phyloP scores from a whole-genome alignment of 2,888 invertebrate genomes.

The Ametastegia equiseti region DNA sequence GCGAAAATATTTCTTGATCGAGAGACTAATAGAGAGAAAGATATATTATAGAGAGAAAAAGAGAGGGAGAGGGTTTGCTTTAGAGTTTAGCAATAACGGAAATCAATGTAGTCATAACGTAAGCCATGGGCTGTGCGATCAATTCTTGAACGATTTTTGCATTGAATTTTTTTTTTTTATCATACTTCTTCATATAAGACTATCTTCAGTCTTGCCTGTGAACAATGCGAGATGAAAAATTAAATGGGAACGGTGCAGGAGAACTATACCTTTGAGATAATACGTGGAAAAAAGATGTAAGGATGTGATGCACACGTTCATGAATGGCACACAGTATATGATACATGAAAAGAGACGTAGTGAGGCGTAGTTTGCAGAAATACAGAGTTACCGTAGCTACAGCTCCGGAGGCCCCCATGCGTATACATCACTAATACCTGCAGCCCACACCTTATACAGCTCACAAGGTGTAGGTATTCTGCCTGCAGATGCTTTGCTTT shows the following conservation, averaged over 20 bases:
- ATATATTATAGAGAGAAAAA: not conserved
- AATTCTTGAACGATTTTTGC: not conserved
- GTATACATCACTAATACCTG: not conserved
- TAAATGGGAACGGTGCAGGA: not conserved
- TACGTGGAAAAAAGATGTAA: not conserved
- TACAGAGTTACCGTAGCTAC: too few species aligned
- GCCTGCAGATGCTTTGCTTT: not conserved
- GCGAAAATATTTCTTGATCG: conserved; percentile 16
- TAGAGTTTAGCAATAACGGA: not conserved
- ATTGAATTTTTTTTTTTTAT: not conserved
- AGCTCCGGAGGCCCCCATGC: too few species aligned
- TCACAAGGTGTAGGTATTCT: not conserved
- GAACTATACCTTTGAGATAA: not conserved
- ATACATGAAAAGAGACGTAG: too few species aligned
- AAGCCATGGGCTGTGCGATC: not conserved
- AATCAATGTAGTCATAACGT: too few species aligned
- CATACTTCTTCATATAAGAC: not conserved
- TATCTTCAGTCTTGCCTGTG: too few species aligned
- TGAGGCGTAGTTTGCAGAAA: too few species aligned
- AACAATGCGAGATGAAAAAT: not conserved
- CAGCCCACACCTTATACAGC: not conserved
- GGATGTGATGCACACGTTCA: too few species aligned
- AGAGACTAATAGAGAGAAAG: not conserved
- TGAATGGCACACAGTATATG: too few species aligned
- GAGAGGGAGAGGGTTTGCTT: not conserved